Conservation (phyloP, 2,113 vertebrate genomes). For the Onychostruthus taczanowskii region DNA sequence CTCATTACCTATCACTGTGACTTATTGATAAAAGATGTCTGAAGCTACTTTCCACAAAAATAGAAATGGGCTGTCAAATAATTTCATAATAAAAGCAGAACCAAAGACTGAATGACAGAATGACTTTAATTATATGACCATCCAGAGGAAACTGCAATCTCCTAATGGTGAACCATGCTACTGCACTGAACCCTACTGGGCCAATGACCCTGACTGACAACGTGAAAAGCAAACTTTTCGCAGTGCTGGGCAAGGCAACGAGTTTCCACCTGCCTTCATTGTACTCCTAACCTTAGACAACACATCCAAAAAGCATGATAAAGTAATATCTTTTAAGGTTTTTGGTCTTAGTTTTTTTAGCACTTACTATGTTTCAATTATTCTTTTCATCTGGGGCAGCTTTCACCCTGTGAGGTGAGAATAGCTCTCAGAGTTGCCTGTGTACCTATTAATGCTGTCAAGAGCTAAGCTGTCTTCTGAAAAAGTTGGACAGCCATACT, state of each 20-base stretch:
- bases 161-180: neutral
- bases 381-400: neutral
- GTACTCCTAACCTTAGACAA: neutral
- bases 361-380: neutral
- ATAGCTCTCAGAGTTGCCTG: neutral
- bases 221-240: neutral
- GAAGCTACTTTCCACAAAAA: neutral
- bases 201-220: neutral
- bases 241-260: neutral
- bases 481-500: neutral
- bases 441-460: neutral
- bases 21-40: neutral
- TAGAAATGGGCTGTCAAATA: neutral
- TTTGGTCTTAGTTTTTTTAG: neutral
- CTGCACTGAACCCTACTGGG: neutral
- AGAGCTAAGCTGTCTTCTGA: neutral
- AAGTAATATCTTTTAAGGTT: neutral
- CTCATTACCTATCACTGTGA: neutral
- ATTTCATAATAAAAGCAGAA: neutral
- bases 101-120: neutral
- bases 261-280: neutral
- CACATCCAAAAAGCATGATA: neutral
- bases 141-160: neutral
- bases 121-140: fast-evolving
- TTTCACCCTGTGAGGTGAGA: neutral